Conservation (phyloP, 2,113 vertebrate genomes). For the Neotragus pygmaeus region DNA sequence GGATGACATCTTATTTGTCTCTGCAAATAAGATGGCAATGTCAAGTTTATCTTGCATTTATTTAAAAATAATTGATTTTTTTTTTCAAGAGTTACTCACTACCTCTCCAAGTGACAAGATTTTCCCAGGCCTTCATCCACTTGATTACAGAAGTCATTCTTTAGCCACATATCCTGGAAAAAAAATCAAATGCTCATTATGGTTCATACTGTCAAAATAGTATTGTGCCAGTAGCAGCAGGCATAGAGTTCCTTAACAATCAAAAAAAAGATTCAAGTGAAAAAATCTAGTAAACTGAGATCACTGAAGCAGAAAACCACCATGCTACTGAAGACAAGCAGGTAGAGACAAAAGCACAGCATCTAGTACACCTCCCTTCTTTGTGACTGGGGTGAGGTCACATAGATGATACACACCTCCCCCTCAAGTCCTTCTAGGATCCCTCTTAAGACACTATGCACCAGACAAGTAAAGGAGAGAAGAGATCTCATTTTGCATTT, state of each 20-base stretch:
- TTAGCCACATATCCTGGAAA: background rate
- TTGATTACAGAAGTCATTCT: conserved; percentile 6
- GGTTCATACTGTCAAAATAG: background rate
- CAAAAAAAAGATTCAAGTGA: background rate
- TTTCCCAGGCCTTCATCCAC: conserved; percentile 37
- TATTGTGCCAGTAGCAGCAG: background rate
- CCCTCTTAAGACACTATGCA: background rate
- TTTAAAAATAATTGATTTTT: background rate
- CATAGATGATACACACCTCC: rapidly evolving
- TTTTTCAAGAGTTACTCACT: background rate
- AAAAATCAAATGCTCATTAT: background rate
- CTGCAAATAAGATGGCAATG: background rate
- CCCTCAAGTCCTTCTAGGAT: background rate
- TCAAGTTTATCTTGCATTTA: background rate
- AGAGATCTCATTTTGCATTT: background rate
- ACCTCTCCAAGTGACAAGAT: background rate
- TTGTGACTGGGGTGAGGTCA: background rate
- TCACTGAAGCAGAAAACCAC: background rate
- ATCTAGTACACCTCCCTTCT: background rate
- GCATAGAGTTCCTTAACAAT: background rate
- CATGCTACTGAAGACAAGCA: background rate
- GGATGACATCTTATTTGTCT: background rate
- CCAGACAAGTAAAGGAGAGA: background rate
- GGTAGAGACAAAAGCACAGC: background rate
- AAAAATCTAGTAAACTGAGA: background rate